Evolutionary conservation across 2,888 invertebrate species (phyloP).

Genomic region (Melangyna quadrimaculata): DNA sequence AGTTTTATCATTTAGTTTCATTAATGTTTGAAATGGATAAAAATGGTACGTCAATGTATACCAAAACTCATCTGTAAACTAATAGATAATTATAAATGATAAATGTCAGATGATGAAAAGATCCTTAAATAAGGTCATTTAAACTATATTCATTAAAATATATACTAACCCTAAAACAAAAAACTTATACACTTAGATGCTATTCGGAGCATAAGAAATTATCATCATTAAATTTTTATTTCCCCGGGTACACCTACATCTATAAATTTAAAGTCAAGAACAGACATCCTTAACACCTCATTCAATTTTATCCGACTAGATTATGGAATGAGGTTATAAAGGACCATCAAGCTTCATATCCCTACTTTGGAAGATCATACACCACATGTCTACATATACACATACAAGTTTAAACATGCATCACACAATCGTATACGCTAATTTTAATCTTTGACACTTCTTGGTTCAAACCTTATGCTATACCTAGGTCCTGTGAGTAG

Average conservation of each 20-base stretch:
- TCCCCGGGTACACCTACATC: background rate
- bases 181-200: background rate
- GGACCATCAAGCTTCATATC: background rate
- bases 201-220: background rate
- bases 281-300: slow-evolving; percentile 44
- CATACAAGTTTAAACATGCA: too few relatives aligned
- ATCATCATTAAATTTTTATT: slow-evolving; percentile 15
- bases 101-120: too few relatives aligned
- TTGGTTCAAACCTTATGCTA: background rate
- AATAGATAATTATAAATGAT: too few relatives aligned
- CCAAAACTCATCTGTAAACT: background rate
- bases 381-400: background rate
- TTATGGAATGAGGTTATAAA: slow-evolving; percentile 41
- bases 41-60: background rate
- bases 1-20: too few relatives aligned
- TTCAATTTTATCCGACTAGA: slow-evolving; percentile 36
- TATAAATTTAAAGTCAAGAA: slow-evolving; percentile 22
- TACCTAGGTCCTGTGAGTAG: slow-evolving; percentile 4
- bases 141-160: background rate
- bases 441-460: slow-evolving; percentile 35
- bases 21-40: too few relatives aligned
- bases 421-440: slow-evolving; percentile 6
- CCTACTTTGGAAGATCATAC: background rate
- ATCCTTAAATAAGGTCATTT: too few relatives aligned
- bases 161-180: background rate